Base-by-base conservation (phyloP, 1,140 invertebrate species). In the Sinonovacula constricta region DNA sequence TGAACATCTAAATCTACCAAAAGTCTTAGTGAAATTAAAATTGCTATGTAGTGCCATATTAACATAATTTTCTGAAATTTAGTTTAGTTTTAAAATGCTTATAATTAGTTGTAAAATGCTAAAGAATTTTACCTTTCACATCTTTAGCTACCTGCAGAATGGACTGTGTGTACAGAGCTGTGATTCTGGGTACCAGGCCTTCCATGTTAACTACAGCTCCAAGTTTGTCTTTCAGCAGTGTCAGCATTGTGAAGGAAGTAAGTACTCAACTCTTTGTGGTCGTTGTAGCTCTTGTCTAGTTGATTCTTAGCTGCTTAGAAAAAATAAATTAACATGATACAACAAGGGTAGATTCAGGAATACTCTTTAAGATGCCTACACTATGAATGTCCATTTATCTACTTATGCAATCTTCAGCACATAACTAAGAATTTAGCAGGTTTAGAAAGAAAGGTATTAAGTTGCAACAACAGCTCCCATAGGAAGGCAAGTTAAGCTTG, bases 161-260 rank as follows among this genome's bases (percentile, higher is more conserved):
- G 75, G 75, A 7, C 62, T 31, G 28, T 78, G 75, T 63, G 75
- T 78, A 1, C 28, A 62, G 18, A 62, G 56, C 3, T 78, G 75
- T 78, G 75, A 26, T 62, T 69, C 45, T 69, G 75, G 75, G 34
- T 78, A 57, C 54, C 75, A 34, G 14, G 65, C 75, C 28, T 63
- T 78, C 28, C 75, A 78, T 63, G 75, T 78, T 15, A 78, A 78
- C 56, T 78, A 78, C 65, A 78, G 75, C 67, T 63, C 66, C 49
- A 78, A 69, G 18, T 69, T 78, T 69, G 65, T 78, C 4, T 69
- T 78, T 33, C 75, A 78, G 34, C 75, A 78, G 39, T 78, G 75
- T 49, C 75, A 78, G 39, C 75, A 78, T 31, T 78, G 75, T 65
- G 66, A 54, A 0, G 67, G 63, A 36, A 49, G 75, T 78, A 67